Percentiles rank a stretch among this genome's conserved stretches.
phyloP scores from a whole-genome alignment of 35 echinoderm and acorn worm genomes.

The Lytechinus variegatus region DNA sequence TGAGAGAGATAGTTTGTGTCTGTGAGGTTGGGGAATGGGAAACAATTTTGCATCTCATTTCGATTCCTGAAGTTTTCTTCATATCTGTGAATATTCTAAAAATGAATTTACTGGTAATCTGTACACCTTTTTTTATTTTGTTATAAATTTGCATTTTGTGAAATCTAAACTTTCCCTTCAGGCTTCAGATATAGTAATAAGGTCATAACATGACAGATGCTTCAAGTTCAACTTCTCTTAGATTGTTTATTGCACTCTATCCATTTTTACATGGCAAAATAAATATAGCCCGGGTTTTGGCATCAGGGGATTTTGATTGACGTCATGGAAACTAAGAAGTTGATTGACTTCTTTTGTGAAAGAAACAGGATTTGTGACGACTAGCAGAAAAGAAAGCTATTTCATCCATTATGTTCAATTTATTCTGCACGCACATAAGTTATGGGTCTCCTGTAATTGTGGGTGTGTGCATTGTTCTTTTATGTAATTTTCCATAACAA shows the following conservation, averaged over 20 bases:
- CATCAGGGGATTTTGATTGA: conserved; percentile 12
- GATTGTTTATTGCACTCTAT: not conserved
- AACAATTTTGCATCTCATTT: too few species aligned
- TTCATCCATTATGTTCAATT: not conserved
- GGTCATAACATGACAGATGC: not conserved
- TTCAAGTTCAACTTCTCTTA: not conserved
- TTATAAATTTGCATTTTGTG: not conserved
- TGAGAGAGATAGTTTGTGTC: not conserved
- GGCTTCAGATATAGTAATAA: not conserved
- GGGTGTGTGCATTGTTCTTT: too few species aligned
- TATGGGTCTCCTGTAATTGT: too few species aligned
- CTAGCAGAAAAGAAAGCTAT: not conserved
- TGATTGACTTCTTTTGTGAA: conserved; percentile 3
- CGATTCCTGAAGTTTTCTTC: too few species aligned
- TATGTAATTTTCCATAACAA: too few species aligned
- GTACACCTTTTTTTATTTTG: not conserved
- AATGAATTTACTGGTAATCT: too few species aligned
- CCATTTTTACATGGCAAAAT: not conserved
- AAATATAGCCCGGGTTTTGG: not conserved
- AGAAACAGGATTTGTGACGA: not conserved
- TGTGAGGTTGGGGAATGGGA: too few species aligned
- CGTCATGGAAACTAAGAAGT: not conserved
- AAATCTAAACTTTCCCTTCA: not conserved
- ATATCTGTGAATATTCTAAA: too few species aligned
- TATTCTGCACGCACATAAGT: not conserved